Evolutionary conservation across 2,113 vertebrate species (phyloP), one percentile per base, ranked within the genome.

Genomic region (Megaceryle maxima): DNA sequence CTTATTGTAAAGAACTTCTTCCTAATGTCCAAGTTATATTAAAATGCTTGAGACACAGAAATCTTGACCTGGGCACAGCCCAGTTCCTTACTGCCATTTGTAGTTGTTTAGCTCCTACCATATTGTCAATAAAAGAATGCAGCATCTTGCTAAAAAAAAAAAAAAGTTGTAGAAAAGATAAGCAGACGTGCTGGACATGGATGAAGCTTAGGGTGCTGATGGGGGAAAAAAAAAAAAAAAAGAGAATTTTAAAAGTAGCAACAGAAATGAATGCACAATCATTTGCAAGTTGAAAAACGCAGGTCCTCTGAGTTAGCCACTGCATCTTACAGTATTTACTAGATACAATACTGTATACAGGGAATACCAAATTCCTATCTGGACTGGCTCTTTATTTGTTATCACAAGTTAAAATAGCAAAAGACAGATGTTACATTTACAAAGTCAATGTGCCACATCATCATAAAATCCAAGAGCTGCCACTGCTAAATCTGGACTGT

Each of bases 371-470:
- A 91, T 62, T 92, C 14, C 78, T 79, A 78, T 28, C 77, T 83
- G 73, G 37, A 95, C 35, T 79, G 50, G 16, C 35, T 94, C 56
- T 93, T 92, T 77, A 35, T 95, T 90, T n/a, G 28, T 84, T 82
- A 81, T 41, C 72, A 22, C 66, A 63, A 55, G 17, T 60, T 92
- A 92, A 78, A 67, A 89, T 37, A 82, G 83, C 28, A 94, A 92
- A 90, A 95, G 41, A 16, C 44, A 96, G 87, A 72, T 85, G 64
- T 87, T 96, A 70, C 33, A 55, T 92, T 94, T 81, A 73, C 62
- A 95, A 77, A 83, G 60, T 76, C 90, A 83, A 21, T 24, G 62
- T 83, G 35, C n/a, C 84, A 7, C 73, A 56, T 62, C 28, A 76
- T n/a, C 84, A 83, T 92, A 73, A 92, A 78, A 85, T 94, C 76